Percentiles rank a stretch among this genome's conserved stretches.
phyloP scores from a whole-genome alignment of 2,888 invertebrate genomes.

The Phengaris arion region DNA sequence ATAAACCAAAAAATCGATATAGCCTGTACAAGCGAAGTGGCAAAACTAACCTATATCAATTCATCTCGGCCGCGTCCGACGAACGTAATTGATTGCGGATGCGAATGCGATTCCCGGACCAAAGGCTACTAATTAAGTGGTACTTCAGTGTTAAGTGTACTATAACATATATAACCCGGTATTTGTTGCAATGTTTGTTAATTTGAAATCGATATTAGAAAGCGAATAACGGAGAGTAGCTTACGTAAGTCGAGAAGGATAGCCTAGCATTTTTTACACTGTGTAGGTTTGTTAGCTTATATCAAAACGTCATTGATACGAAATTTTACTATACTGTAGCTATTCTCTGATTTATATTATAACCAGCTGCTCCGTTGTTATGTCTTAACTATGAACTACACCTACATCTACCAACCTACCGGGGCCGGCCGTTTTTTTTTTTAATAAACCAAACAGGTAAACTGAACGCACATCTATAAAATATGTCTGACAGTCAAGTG shows the following conservation, averaged over 20 bases:
- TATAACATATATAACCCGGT: not conserved
- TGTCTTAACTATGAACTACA: too few relatives aligned
- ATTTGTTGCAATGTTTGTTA: not conserved
- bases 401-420: too few relatives aligned
- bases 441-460: too few relatives aligned
- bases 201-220: not conserved
- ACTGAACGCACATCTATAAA: too few relatives aligned
- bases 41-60: conserved; percentile 13
- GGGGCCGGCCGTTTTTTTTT: too few relatives aligned
- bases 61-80: conserved; percentile 13
- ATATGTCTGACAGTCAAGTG: too few relatives aligned
- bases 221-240: not conserved
- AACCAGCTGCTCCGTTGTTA: too few relatives aligned
- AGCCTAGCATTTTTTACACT: not conserved
- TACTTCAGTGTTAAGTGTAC: conserved; percentile 12
- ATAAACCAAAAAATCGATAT: not conserved
- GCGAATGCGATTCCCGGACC: conserved; percentile 18
- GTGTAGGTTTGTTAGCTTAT: too few relatives aligned
- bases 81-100: conserved; percentile 13
- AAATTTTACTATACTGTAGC: too few relatives aligned
- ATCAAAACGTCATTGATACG: too few relatives aligned
- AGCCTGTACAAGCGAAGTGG: not conserved
- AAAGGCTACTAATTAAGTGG: conserved; percentile 18
- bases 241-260: not conserved
- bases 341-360: too few relatives aligned